These are phyloP conservation scores for Caiman crocodilus DNA, from an alignment of 2,797 vertebrate species.

Conservation along the genomic window DNA sequence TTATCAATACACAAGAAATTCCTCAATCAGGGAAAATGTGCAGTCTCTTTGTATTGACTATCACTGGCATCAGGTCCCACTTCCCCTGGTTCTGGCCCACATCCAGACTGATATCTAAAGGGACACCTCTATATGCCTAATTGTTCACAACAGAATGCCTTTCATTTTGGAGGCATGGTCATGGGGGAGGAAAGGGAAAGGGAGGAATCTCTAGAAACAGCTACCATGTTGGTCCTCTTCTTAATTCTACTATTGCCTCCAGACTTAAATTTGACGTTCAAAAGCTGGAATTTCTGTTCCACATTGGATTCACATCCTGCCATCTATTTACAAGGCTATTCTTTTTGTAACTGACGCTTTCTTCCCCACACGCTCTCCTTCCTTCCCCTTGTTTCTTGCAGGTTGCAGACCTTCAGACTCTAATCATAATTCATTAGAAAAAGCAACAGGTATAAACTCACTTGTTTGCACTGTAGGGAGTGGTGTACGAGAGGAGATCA, in stretches of 20 bases:
- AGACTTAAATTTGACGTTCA: not conserved
- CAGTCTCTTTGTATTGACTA: not conserved
- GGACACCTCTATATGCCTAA: not conserved
- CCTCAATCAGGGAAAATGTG: fast-evolving
- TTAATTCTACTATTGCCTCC: not conserved
- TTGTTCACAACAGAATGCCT: not conserved
- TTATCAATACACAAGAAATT: not conserved
- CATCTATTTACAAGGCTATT: not conserved
- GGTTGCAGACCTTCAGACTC: not conserved
- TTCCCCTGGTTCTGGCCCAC: fast-evolving
- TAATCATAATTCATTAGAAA: conserved; percentile 19
- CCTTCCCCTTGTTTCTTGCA: not conserved
- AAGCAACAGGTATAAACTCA: not conserved
- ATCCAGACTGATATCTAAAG: not conserved
- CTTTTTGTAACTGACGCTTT: not conserved
- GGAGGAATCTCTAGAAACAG: not conserved
- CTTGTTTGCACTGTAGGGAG: conserved; percentile 39
- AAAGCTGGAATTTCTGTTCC: not conserved
- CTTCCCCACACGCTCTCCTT: not conserved
- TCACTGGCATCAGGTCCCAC: not conserved
- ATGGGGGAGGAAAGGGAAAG: not conserved
- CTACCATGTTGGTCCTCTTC: not conserved
- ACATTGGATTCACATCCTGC: not conserved
- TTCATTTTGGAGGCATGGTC: not conserved
- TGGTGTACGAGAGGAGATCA: conserved; percentile 27